Conservation (phyloP, 2,113 vertebrate species). For the Peromyscus californicus region DNA sequence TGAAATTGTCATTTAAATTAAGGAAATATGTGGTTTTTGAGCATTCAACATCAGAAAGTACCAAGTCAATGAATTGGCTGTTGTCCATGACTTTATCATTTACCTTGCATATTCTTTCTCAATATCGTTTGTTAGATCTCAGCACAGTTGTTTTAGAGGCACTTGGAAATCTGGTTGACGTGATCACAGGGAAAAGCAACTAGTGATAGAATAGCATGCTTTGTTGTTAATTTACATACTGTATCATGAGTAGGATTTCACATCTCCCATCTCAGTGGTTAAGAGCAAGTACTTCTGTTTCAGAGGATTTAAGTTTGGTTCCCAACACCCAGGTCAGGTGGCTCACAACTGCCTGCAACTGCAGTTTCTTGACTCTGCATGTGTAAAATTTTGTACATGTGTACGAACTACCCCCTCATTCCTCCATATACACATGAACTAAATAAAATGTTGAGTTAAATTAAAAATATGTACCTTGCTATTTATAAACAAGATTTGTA, state of each 20-base stretch:
- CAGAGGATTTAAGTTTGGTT: background rate
- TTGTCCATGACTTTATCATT: background rate
- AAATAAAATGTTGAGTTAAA: background rate
- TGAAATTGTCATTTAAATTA: background rate
- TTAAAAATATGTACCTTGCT: background rate
- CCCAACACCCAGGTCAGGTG: background rate
- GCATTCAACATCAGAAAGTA: background rate
- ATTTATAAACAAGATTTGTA: background rate
- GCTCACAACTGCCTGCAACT: background rate
- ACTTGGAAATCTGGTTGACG: background rate
- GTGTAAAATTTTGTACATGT: background rate
- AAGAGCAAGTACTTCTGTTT: background rate
- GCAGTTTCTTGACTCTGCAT: background rate
- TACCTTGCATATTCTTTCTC: background rate
- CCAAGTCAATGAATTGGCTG: background rate
- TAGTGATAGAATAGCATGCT: background rate
- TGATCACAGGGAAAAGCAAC: background rate
- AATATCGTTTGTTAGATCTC: background rate
- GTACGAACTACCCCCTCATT: too few relatives aligned
- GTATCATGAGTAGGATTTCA: background rate
- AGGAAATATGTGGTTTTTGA: background rate
- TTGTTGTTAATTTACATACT: background rate
- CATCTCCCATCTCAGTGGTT: background rate
- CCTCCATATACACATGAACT: background rate
- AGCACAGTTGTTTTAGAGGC: background rate